phyloP scores from a whole-genome alignment of 2,888 invertebrate species.

The Cyclophora albipunctata region DNA sequence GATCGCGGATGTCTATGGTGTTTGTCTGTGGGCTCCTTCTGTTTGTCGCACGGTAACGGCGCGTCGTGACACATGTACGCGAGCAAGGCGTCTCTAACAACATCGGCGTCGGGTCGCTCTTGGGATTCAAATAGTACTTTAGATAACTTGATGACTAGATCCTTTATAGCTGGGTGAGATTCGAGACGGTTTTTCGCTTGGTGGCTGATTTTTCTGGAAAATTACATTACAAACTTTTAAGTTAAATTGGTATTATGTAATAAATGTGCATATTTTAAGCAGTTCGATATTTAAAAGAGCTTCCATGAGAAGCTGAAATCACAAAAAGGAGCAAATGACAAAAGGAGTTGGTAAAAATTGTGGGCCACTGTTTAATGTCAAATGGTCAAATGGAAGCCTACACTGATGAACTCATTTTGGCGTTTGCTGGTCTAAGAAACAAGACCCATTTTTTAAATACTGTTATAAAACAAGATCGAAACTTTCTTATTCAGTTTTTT shows the following conservation, averaged over 20 bases:
- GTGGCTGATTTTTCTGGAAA: slow-evolving; percentile 67
- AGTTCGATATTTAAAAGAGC: too few species aligned
- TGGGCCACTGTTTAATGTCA: too few species aligned
- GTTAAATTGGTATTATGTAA: not conserved
- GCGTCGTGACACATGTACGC: slow-evolving; percentile 91
- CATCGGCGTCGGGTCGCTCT: slow-evolving; percentile 80
- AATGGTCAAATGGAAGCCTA: too few species aligned
- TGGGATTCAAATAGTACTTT: slow-evolving; percentile 80
- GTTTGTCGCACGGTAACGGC: slow-evolving; percentile 81
- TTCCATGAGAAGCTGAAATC: too few species aligned
- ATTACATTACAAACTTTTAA: not conserved
- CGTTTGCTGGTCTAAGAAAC: too few species aligned
- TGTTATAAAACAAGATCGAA: too few species aligned
- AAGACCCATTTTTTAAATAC: too few species aligned
- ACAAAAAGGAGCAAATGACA: too few species aligned
- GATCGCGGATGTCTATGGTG: slow-evolving; percentile 26
- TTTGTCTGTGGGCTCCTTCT: slow-evolving; percentile 30
- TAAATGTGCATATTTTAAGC: too few species aligned
- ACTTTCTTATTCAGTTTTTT: too few species aligned
- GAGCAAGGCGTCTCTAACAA: slow-evolving; percentile 86
- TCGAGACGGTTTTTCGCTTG: slow-evolving; percentile 80
- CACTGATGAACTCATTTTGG: too few species aligned
- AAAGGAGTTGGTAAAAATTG: too few species aligned
- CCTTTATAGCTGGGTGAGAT: slow-evolving; percentile 83
- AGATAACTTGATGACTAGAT: slow-evolving; percentile 79